Percentiles rank a stretch among this genome's conserved stretches.
Evolutionary conservation across 2,113 vertebrate species (phyloP).

Genomic region (Ictalurus punctatus): DNA sequence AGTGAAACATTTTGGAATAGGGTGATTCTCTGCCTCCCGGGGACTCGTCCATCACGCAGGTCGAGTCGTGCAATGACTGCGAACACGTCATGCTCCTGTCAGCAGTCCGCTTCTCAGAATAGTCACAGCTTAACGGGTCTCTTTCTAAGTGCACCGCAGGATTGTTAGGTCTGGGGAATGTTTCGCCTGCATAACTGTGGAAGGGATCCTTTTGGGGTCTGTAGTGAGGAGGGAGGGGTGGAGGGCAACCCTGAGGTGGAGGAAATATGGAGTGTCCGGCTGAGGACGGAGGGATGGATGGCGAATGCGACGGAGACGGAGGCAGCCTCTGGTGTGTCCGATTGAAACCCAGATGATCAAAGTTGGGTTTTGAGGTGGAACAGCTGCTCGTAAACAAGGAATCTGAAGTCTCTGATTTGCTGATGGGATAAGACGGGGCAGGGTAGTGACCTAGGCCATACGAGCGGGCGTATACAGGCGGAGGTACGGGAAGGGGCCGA

Average conservation of each 20-base stretch:
- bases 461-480: conserved; percentile 65
- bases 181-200: conserved; percentile 61
- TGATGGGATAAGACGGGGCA: conserved; percentile 52
- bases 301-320: conserved; percentile 77
- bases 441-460: conserved; percentile 68
- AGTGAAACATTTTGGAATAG: conserved; percentile 67
- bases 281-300: conserved; percentile 72
- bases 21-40: conserved; percentile 66
- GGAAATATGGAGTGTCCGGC: conserved; percentile 70
- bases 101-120: conserved; percentile 57
- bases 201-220: conserved; percentile 64
- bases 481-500: conserved; percentile 73
- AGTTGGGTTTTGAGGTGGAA: conserved; percentile 69
- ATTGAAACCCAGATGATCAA: conserved; percentile 77
- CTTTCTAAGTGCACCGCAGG: conserved; percentile 61
- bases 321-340: conserved; percentile 73
- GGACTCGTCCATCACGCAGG: conserved; percentile 64
- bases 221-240: conserved; percentile 74
- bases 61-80: conserved; percentile 61
- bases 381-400: conserved; percentile 76
- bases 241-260: conserved; percentile 69
- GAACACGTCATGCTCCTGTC: conserved; percentile 54
- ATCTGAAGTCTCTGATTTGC: conserved; percentile 77
- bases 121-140: conserved; percentile 74
- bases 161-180: conserved; percentile 64